Evolutionary conservation across 2,113 vertebrate species (phyloP), one percentile per base, ranked within the genome.

Genomic region (Girardinichthys multiradiatus): DNA sequence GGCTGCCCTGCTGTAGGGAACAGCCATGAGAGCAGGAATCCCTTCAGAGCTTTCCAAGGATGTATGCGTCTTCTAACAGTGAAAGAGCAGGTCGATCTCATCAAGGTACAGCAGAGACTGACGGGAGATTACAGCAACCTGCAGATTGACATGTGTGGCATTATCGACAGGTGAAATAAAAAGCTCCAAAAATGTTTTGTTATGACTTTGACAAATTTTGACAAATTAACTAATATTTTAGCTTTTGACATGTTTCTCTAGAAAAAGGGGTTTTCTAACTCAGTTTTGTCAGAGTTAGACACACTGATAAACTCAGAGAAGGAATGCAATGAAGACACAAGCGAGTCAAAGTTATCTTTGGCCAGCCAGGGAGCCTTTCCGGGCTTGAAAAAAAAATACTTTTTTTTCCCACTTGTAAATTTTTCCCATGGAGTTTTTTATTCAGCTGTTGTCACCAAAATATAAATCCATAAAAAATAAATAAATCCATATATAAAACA

Each of bases 141-240:
- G 74, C 96, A 96, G 77, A 94, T 99, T 81, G 97, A 98, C 91
- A 92, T 97, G 51, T 99, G 97, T 75, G 96, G 95, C 57, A 97
- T 99, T 85, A 95, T 91, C 54, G 97, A 99, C 91, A 96, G 97
- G 97, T 98, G 86, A 92, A 90, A 69, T 4, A 29, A 17, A 31
- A 63, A 35, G 9, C 8, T 8, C 15, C 4, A 26, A 28, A 2
- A 28, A 13, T 60, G 21, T 59, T 19, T 60, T n/a, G n/a, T n/a
- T 37, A 12, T 24, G 6, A 51, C 19, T 51, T 9, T 8, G 9
- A 24, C 9, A 9, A 7, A 24, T 51, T 51, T 51, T 9, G 48
- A 24, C 48, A 51, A 9, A 10, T 51, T 13, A 59, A 27, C 2
- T 63, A 1, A 37, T 26, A 6, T 12, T 37, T 54, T 4, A 0